These are phyloP conservation scores for Drosophila sulfurigaster DNA, from an alignment of 1,140 invertebrate genomes.

Conservation along the genomic window DNA sequence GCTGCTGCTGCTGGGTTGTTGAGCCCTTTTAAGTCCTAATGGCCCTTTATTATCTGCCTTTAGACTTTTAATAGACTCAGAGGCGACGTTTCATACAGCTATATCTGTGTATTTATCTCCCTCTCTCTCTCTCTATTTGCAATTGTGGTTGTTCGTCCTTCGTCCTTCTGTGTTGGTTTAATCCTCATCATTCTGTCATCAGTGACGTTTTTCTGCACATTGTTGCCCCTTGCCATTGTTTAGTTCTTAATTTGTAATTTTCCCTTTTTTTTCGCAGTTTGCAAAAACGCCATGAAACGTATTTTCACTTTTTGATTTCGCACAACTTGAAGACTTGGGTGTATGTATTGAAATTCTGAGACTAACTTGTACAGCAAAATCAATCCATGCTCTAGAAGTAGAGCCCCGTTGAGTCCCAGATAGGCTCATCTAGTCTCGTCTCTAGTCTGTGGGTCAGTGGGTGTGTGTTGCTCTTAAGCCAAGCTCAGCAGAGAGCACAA, in stretches of 20 bases:
- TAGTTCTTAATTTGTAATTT: conserved; percentile 77
- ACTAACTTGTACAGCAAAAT: conserved; percentile 51
- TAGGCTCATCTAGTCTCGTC: conserved; percentile 10
- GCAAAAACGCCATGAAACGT: too few species aligned
- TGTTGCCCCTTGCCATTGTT: conserved; percentile 73
- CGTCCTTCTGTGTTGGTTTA: conserved; percentile 59
- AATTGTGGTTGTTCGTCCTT: conserved; percentile 31
- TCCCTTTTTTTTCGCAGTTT: conserved; percentile 44
- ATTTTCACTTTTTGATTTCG: conserved; percentile 67
- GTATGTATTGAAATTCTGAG: background rate
- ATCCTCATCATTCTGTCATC: conserved; percentile 84
- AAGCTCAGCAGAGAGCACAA: conserved; percentile 6
- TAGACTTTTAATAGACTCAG: conserved; percentile 85
- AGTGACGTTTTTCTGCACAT: conserved; percentile 84
- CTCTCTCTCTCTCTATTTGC: conserved; percentile 21
- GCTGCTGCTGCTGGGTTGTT: conserved; percentile 62
- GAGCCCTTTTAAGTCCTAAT: conserved; percentile 85
- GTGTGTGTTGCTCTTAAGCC: conserved; percentile 47
- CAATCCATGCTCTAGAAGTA: conserved; percentile 36
- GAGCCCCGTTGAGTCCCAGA: too few species aligned
- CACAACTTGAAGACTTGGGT: background rate
- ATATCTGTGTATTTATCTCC: conserved; percentile 34
- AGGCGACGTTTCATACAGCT: conserved; percentile 49
- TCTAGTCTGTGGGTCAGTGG: conserved; percentile 16
- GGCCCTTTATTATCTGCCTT: conserved; percentile 85